Evolutionary conservation across 2,113 vertebrate genomes (phyloP).

Genomic region (Labrus mixtus): DNA sequence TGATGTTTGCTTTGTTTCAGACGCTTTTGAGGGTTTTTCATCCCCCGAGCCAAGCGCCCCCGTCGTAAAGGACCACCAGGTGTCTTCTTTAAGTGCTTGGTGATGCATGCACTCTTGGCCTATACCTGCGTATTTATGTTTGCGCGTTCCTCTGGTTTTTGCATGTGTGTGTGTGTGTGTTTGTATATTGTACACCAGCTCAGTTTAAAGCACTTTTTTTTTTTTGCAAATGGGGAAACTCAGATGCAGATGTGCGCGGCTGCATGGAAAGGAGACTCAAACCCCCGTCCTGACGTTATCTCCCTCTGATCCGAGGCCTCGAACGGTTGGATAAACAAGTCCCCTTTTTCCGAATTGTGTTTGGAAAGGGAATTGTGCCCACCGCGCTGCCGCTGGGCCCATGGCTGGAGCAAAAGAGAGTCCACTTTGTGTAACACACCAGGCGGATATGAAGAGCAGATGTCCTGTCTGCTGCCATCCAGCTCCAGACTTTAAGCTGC

Average conservation of each 20-base stretch:
- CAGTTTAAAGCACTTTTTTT: conserved; percentile 38
- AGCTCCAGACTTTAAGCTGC: conserved; percentile 57
- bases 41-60: background rate
- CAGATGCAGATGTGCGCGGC: conserved; percentile 74
- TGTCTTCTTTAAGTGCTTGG: conserved; percentile 43
- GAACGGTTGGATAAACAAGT: conserved; percentile 77
- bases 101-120: conserved; percentile 14
- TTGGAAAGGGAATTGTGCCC: conserved; percentile 76
- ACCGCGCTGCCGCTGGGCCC: conserved; percentile 65
- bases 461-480: conserved; percentile 77
- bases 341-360: conserved; percentile 79
- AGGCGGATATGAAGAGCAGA: conserved; percentile 84
- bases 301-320: conserved; percentile 71
- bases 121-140: conserved; percentile 63
- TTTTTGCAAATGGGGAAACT: conserved; percentile 44
- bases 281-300: conserved; percentile 76
- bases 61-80: conserved; percentile 41
- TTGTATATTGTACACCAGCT: conserved; percentile 61
- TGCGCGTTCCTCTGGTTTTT: conserved; percentile 27
- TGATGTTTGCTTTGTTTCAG: conserved; percentile 1
- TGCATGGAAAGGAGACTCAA: conserved; percentile 54
- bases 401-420: conserved; percentile 66
- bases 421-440: conserved; percentile 78
- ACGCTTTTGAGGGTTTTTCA: too few species aligned
- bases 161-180: conserved; percentile 49